Base-by-base conservation (phyloP, 2,797 vertebrate species). In the Bryconaethiops microstoma region DNA sequence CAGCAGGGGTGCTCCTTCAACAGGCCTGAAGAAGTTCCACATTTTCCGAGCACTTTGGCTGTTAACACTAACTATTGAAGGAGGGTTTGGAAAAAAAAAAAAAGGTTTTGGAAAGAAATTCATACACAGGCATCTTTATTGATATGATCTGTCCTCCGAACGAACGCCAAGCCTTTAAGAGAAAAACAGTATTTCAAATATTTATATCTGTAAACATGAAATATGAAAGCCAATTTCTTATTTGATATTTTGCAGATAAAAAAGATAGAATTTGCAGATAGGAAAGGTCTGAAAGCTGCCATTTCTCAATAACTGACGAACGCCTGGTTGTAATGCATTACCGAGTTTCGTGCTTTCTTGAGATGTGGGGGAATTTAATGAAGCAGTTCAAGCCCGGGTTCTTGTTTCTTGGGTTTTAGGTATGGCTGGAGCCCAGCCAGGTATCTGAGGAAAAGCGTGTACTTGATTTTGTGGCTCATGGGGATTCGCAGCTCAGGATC, bases 381-480 rank as follows among this genome's bases (percentile, higher is more conserved):
- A 76, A 64, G 71, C 59, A 21, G 59, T 74, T 72, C 79, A 69
- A 74, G 77, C 64, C 80, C 69, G 52, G 57, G 72, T 76, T 81
- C 75, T 75, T 62, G 68, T 78, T 83, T 79, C 77, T 74, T 68
- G 25, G 57, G 60, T 68, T 65, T 60, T 63, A 57, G 70, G 68
- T 64, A 65, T 50, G 60, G 57, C 40, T 12, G 48, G 77, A 72
- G 50, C 17, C 35, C 40, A 79, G 57, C 54, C 63, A 42, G 63
- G 63, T 52, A 54, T 78, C 83, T 74, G 83, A 81, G 81, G 81
- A 75, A 78, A 78, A 76, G 78, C 82, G 14, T 42, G 76, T 71
- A 77, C 79, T 79, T 78, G 81, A 81, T 79, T 74, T 79, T 16
- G 48, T 16, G 78, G 83, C 81, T 86, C 80, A 82, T 2, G 59